Evolutionary conservation across 1,140 invertebrate species (phyloP).

Genomic region (Zophobas morio): DNA sequence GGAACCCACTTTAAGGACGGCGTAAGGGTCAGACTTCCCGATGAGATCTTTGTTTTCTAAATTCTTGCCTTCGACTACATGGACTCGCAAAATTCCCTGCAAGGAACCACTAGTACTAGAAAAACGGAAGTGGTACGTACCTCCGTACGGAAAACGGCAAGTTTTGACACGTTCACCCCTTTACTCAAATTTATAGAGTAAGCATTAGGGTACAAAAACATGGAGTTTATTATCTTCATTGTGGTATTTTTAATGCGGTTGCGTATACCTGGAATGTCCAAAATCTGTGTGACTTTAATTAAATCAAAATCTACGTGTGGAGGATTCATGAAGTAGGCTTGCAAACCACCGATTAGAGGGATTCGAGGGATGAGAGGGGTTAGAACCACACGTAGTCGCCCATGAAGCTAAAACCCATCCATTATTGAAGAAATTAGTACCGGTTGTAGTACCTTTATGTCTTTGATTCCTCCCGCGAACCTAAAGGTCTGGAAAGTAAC

Average conservation of each 20-base stretch:
- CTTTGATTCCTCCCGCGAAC: slow-evolving; percentile 87
- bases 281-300: slow-evolving; percentile 81
- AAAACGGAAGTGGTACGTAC: slow-evolving; percentile 23
- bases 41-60: slow-evolving; percentile 89
- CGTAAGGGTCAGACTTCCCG: slow-evolving; percentile 94
- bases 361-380: slow-evolving; percentile 90
- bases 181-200: slow-evolving; percentile 36
- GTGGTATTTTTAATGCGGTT: slow-evolving; percentile 69
- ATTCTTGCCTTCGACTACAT: slow-evolving; percentile 90
- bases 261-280: slow-evolving; percentile 89
- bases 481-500: slow-evolving; percentile 87
- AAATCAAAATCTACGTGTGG: slow-evolving; percentile 95
- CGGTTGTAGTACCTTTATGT: slow-evolving; percentile 71
- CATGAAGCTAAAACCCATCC: slow-evolving; percentile 77
- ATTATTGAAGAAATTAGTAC: too few species aligned
- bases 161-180: slow-evolving; percentile 32
- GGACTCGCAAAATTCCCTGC: slow-evolving; percentile 84
- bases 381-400: slow-evolving; percentile 88
- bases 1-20: slow-evolving; percentile 85
- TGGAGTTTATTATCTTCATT: slow-evolving; percentile 72
- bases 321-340: slow-evolving; percentile 93
- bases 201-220: slow-evolving; percentile 76
- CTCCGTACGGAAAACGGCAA: slow-evolving; percentile 84
- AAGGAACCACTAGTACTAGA: slow-evolving; percentile 45
- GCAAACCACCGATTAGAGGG: slow-evolving; percentile 90